Conservation (phyloP, 2,888 invertebrate species). For the Allygus modestus region DNA sequence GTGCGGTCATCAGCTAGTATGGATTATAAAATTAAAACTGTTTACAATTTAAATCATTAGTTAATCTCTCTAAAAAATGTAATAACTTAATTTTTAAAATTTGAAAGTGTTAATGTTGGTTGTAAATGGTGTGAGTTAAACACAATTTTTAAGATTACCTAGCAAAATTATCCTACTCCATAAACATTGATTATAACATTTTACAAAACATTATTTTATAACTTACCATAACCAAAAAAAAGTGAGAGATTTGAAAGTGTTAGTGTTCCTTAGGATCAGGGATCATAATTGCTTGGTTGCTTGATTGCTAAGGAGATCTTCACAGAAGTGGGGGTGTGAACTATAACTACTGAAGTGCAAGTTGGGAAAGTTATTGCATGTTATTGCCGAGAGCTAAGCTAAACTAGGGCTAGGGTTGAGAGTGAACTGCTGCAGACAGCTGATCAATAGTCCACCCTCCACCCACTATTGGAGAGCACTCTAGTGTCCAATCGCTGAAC, state of each 20-base stretch:
- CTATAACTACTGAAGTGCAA: not conserved
- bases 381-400: not conserved
- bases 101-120: too few relatives aligned
- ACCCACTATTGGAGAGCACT: not conserved
- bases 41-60: too few relatives aligned
- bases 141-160: too few relatives aligned
- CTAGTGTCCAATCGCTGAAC: not conserved
- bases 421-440: not conserved
- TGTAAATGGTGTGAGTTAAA: too few relatives aligned
- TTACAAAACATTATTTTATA: too few relatives aligned
- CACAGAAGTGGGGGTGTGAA: not conserved
- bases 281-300: not conserved
- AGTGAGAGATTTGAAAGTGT: not conserved
- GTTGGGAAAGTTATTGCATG: not conserved
- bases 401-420: not conserved
- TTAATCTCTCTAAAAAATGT: too few relatives aligned
- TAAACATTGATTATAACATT: too few relatives aligned
- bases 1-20: too few relatives aligned
- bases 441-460: constrained; percentile 23
- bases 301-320: not conserved
- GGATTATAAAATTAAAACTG: too few relatives aligned
- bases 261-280: not conserved
- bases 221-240: not conserved
- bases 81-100: too few relatives aligned
- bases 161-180: too few relatives aligned